Evolutionary conservation across 2,797 vertebrate genomes (phyloP).

Genomic region (Gambusia yucatana): DNA sequence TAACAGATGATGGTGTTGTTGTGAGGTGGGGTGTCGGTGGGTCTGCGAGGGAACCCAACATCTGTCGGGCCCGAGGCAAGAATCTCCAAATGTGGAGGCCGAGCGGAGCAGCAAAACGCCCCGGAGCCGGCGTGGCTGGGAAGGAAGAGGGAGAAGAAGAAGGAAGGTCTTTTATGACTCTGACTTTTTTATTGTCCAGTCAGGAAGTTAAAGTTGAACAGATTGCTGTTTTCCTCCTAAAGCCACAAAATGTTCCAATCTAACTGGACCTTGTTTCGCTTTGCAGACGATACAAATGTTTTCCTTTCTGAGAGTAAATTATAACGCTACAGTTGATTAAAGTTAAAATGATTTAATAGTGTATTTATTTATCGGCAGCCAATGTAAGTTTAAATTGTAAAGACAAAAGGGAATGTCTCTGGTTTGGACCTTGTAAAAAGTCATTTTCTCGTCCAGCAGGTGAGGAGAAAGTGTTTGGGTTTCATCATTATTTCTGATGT

Average conservation of each 20-base stretch:
- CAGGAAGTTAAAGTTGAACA: constrained; percentile 10
- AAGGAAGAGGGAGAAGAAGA: constrained; percentile 3
- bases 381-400: background rate
- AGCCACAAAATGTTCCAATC: background rate
- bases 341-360: background rate
- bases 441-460: too few relatives aligned
- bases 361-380: background rate
- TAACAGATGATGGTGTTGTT: constrained; percentile 31
- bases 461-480: too few relatives aligned
- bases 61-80: constrained; percentile 78
- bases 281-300: background rate
- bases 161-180: constrained; percentile 10
- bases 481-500: too few relatives aligned
- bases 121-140: constrained; percentile 13
- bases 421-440: too few relatives aligned
- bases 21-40: constrained; percentile 19
- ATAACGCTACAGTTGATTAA: background rate
- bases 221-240: constrained; percentile 7
- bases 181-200: constrained; percentile 21
- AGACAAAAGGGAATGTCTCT: background rate
- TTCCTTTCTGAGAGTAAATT: background rate
- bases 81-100: constrained; percentile 72
- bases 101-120: constrained; percentile 32
- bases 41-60: constrained; percentile 59
- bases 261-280: background rate